phyloP scores from a whole-genome alignment of 2,888 invertebrate genomes.

The Crocallis elinguaria region DNA sequence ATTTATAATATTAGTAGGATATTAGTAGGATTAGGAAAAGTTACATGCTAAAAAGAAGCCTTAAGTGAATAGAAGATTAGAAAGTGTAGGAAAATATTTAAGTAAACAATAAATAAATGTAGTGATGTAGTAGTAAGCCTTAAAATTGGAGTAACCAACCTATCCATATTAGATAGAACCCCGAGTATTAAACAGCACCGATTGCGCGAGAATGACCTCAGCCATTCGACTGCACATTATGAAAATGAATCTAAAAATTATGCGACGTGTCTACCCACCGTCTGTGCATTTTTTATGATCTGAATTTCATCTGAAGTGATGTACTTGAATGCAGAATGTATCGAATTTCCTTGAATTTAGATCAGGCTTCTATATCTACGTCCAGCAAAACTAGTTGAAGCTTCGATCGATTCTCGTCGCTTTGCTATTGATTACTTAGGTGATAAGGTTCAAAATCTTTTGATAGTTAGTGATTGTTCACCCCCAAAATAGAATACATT shows the following conservation, averaged over 20 bases:
- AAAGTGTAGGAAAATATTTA: background rate
- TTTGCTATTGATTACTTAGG: slow-evolving; percentile 2
- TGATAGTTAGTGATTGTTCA: slow-evolving; percentile 52
- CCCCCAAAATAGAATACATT: slow-evolving; percentile 69
- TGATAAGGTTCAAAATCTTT: slow-evolving; percentile 46
- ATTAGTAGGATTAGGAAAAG: background rate
- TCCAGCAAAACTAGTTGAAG: slow-evolving; percentile 50
- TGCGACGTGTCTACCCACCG: slow-evolving; percentile 62
- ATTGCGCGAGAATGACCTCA: slow-evolving; percentile 69
- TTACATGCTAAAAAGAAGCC: background rate
- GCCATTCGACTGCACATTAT: slow-evolving; percentile 76
- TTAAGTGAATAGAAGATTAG: background rate
- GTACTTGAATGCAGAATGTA: slow-evolving; percentile 80
- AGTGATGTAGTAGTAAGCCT: background rate
- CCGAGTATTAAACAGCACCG: background rate
- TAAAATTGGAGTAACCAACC: slow-evolving; percentile 3
- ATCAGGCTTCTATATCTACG: slow-evolving; percentile 67
- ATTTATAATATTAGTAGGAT: background rate
- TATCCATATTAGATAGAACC: background rate
- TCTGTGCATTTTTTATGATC: slow-evolving; percentile 81
- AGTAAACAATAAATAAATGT: too few relatives aligned
- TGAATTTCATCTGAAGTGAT: slow-evolving; percentile 72
- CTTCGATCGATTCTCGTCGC: slow-evolving; percentile 47
- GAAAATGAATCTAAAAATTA: slow-evolving; percentile 82
- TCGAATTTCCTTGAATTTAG: slow-evolving; percentile 83